These are phyloP conservation scores for Australoheros scitulus DNA, from an alignment of 2,113 vertebrate species.

Conservation along the genomic window DNA sequence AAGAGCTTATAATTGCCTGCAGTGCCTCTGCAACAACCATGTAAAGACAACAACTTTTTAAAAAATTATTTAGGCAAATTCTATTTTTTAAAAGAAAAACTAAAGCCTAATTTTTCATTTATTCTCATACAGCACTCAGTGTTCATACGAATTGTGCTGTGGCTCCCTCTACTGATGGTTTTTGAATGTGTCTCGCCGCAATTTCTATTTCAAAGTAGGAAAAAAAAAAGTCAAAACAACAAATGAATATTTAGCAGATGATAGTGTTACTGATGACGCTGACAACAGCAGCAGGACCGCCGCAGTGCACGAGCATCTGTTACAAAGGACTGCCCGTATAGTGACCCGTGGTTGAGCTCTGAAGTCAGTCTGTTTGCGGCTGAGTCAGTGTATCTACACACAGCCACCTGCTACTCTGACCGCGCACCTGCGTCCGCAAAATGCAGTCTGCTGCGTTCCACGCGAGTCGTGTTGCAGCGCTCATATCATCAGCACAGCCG, in stretches of 20 bases:
- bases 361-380: not conserved
- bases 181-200: not conserved
- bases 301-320: not conserved
- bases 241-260: not conserved
- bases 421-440: not conserved
- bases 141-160: not conserved
- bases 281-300: not conserved
- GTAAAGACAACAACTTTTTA: not conserved
- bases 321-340: not conserved
- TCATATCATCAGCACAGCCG: not conserved
- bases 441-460: not conserved
- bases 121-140: not conserved
- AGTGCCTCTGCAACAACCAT: not conserved
- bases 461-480: not conserved
- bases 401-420: not conserved
- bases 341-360: not conserved
- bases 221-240: not conserved
- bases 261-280: not conserved
- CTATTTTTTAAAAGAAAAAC: not conserved
- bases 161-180: constrained; percentile 56
- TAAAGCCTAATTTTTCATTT: not conserved
- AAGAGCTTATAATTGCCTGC: not conserved
- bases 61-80: not conserved
- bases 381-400: not conserved
- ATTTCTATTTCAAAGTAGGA: not conserved